Conservation (phyloP, 2,797 vertebrate species). For the Tauraco hartlaubi region DNA sequence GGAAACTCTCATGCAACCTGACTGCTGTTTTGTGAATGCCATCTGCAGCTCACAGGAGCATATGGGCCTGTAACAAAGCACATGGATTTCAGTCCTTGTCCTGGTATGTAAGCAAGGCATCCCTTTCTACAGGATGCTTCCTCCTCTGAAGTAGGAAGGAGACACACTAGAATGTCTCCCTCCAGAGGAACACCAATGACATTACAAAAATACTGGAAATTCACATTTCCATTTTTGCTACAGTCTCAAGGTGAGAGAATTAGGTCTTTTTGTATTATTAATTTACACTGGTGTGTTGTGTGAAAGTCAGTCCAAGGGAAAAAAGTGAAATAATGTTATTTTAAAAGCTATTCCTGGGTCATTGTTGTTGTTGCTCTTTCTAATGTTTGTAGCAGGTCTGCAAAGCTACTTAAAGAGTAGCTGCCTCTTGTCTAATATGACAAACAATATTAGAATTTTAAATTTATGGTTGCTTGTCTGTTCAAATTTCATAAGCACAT, state of each 20-base stretch:
- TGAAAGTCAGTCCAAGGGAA: not conserved
- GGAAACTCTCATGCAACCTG: not conserved
- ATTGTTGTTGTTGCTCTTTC: not conserved
- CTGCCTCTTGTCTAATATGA: not conserved
- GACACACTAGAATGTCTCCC: not conserved
- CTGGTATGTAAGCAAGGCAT: not conserved
- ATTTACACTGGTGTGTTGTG: not conserved
- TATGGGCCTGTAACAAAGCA: accelerated
- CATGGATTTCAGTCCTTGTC: not conserved
- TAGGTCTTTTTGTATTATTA: not conserved
- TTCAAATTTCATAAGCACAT: not conserved
- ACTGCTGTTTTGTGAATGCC: not conserved
- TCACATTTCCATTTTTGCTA: not conserved
- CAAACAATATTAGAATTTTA: not conserved
- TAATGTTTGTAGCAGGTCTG: not conserved
- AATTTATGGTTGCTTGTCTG: not conserved
- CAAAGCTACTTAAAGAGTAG: not conserved
- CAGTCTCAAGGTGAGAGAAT: not conserved
- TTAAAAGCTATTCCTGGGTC: not conserved
- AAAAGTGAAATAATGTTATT: not conserved
- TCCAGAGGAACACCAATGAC: not conserved
- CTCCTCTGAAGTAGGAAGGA: not conserved
- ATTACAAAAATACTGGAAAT: not conserved
- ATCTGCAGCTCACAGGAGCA: not conserved
- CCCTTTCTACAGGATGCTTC: not conserved